These are phyloP conservation scores for Akabosia matsudoensis DNA, from an alignment of 1,140 invertebrate genomes.

Conservation along the genomic window DNA sequence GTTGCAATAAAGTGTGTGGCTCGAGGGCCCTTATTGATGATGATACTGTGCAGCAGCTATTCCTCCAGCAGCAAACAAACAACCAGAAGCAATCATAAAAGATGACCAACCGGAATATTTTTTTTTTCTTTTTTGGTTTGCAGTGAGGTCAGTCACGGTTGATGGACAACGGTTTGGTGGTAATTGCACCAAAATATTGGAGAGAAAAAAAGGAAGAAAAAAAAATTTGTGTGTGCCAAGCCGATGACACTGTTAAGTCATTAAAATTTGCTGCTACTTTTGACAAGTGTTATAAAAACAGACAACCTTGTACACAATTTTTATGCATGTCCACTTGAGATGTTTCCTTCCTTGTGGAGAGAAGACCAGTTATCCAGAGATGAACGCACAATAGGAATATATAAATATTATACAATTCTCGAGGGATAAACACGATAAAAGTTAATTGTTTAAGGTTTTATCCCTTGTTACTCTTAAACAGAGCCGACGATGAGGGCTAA, in stretches of 20 bases:
- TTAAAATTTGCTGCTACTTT: neutral
- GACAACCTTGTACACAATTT: neutral
- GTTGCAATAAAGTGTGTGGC: neutral
- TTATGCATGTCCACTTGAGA: too few species aligned
- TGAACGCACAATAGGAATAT: too few species aligned
- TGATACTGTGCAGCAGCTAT: too few species aligned
- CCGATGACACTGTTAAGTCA: neutral
- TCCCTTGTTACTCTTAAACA: too few species aligned
- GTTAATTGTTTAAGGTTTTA: too few species aligned
- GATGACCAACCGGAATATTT: neutral
- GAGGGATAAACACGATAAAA: too few species aligned
- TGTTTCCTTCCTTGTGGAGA: too few species aligned
- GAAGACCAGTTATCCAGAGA: too few species aligned
- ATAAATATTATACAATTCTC: too few species aligned
- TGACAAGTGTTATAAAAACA: neutral
- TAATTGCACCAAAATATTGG: neutral
- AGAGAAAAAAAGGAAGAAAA: neutral
- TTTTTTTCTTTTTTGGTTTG: too few species aligned
- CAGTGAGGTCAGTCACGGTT: constrained; percentile 19
- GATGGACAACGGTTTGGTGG: constrained; percentile 18
- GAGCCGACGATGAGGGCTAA: too few species aligned
- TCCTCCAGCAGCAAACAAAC: neutral
- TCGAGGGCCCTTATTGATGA: neutral
- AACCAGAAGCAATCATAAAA: neutral
- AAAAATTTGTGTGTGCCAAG: neutral